Conservation (phyloP, 1,140 invertebrate species). For the Macrotrachela quadricornifera region DNA sequence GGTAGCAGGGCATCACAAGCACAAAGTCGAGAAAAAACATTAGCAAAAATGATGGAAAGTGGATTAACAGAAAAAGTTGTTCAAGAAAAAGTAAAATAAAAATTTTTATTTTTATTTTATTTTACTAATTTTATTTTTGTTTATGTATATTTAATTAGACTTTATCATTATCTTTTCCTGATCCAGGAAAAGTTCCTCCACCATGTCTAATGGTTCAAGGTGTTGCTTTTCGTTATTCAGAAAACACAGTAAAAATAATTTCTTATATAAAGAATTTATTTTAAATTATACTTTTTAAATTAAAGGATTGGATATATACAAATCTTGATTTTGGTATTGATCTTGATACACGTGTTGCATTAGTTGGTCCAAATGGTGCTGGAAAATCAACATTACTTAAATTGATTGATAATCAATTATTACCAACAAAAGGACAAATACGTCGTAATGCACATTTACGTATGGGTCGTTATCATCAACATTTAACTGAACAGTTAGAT, state of each 20-base stretch:
- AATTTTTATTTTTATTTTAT: background rate
- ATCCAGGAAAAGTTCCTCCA: constrained; percentile 82
- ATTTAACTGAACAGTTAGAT: constrained; percentile 85
- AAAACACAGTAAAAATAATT: constrained; percentile 34
- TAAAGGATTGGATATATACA: constrained; percentile 70
- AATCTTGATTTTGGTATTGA: constrained; percentile 97
- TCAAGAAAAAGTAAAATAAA: constrained; percentile 60
- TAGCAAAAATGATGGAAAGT: constrained; percentile 94
- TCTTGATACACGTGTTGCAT: constrained; percentile 77
- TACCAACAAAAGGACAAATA: constrained; percentile 85
- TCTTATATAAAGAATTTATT: background rate
- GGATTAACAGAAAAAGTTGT: constrained; percentile 81
- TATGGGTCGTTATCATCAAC: constrained; percentile 93
- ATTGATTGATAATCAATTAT: constrained; percentile 74
- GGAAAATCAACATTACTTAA: constrained; percentile 94
- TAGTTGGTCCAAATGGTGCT: constrained; percentile 94
- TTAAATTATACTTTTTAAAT: constrained; percentile 14
- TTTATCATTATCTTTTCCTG: constrained; percentile 82
- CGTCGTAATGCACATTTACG: constrained; percentile 87
- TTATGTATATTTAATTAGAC: constrained; percentile 35
- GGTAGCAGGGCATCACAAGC: constrained; percentile 93
- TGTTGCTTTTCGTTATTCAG: constrained; percentile 79
- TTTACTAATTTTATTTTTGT: background rate
- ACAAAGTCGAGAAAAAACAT: constrained; percentile 94
- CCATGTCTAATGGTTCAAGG: constrained; percentile 98